A percentile compares a stretch with the other conserved stretches of the same genome.
These are phyloP conservation scores for Myotis davidii DNA, from an alignment of 2,113 vertebrate genomes.

Conservation along the genomic window DNA sequence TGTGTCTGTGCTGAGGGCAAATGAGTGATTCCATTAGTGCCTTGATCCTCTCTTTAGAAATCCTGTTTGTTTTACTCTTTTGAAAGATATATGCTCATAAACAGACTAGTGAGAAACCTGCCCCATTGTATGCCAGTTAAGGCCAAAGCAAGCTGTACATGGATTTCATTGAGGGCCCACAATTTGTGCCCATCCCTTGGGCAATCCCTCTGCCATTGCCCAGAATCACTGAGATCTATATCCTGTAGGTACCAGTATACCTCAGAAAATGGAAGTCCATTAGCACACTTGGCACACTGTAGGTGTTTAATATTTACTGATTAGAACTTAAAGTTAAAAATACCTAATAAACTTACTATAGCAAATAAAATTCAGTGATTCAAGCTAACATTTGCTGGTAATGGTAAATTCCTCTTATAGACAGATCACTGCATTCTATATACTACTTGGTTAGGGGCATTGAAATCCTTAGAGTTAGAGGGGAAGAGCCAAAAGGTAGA, in stretches of 20 bases:
- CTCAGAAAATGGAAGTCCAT: neutral
- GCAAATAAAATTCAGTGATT: conserved; percentile 6
- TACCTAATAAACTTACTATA: conserved; percentile 4
- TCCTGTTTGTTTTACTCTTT: neutral
- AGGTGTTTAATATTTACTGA: conserved; percentile 15
- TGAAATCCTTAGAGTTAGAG: conserved; percentile 9
- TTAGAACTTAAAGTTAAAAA: conserved; percentile 43
- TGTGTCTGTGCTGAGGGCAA: neutral
- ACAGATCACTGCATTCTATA: neutral
- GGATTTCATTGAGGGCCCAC: neutral
- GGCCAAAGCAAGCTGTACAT: neutral
- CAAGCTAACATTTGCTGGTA: neutral
- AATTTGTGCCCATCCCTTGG: neutral
- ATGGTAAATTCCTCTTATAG: conserved; percentile 12
- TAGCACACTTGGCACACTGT: neutral
- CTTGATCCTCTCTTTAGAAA: neutral
- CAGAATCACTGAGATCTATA: neutral
- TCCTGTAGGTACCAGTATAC: neutral
- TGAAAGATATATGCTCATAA: neutral
- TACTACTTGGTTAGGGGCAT: neutral
- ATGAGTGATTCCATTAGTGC: neutral
- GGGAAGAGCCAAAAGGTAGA: neutral
- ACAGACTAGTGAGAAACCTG: neutral
- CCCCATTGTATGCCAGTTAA: neutral
- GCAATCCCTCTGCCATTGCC: neutral